A percentile compares a stretch with the other conserved stretches of the same genome.
phyloP scores from a whole-genome alignment of 2,797 vertebrate species.

The Sorex maritimensis region DNA sequence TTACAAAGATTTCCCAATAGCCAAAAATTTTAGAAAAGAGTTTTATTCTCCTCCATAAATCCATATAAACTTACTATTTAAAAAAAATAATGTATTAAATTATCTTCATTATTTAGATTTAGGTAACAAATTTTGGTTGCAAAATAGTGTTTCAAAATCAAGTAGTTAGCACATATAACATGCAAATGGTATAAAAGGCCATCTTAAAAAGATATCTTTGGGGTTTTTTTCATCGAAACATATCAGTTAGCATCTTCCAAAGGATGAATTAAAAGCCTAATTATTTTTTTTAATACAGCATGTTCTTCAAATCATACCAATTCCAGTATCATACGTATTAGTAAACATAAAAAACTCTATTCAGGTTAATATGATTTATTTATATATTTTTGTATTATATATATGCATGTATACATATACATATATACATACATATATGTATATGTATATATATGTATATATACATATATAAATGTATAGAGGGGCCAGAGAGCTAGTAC shows the following conservation, averaged over 20 bases:
- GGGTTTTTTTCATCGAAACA: background rate
- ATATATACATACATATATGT: too few species aligned
- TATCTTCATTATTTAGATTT: background rate
- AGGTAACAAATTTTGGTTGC: background rate
- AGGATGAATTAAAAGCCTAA: background rate
- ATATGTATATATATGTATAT: too few species aligned
- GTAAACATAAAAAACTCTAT: background rate
- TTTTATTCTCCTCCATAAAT: background rate
- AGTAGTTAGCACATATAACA: background rate
- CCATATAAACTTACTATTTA: background rate
- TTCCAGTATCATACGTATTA: background rate
- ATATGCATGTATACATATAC: too few species aligned
- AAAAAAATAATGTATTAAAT: background rate
- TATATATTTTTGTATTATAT: too few species aligned
- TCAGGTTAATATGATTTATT: background rate
- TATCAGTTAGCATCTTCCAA: background rate
- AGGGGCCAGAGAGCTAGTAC: too few species aligned
- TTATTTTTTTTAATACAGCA: background rate
- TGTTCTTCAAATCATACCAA: background rate
- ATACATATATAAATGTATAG: too few species aligned
- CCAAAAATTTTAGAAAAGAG: background rate
- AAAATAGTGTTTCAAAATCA: slow-evolving; percentile 4
- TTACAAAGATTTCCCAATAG: slow-evolving; percentile 12
- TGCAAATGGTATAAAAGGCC: background rate
- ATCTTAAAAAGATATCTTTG: background rate